Evolutionary conservation across 1,140 invertebrate genomes (phyloP), one percentile per base, ranked within the genome.

Genomic region (Drosophila albomicans): DNA sequence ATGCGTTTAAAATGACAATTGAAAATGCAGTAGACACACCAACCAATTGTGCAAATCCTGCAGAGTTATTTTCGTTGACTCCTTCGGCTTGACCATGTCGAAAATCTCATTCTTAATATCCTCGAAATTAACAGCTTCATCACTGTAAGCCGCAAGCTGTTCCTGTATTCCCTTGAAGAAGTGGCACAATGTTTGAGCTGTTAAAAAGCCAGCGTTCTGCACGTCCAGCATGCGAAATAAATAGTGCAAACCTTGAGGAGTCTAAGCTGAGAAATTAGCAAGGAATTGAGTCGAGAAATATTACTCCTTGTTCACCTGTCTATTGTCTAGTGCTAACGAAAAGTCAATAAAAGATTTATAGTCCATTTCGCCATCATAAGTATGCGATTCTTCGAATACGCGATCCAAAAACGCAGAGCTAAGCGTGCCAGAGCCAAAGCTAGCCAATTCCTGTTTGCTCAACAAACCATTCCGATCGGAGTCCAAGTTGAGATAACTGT

Each of bases 31-130:
- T 5, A 38, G 20, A 16, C 13, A 28, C 79, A 5, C 20, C 3
- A 64, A 92, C 90, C 88, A 79, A 43, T 84, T 84, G 46, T 96
- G 91, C 57, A 99, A 94, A 94, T 99, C 98, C 82, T 96, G 94
- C 1, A 99, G 93, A 0, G 98, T 99, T 75, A 99, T 98, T 92
- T 95, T 96, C 3, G 95, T 93, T 0, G 97, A 96, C 93, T 99
- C 95, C 61, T 94, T 94, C 1, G 98, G 98, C 82, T 97, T 96
- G 0, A 99, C 97, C 98, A 99, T 99, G 93, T 99, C 98, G 94
- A 99, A 99, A 80, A 99, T 98, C 93, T 99, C 98, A 94, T 99
- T 97, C 93, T 98, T 98, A 0, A 99, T 96, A 94, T 99, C 98
- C 78, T 98, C 96, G 93, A 99, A 99, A 75, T 95, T 95, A 1